A percentile compares a stretch with the other conserved stretches of the same genome.
Conservation (phyloP, 2,888 invertebrate species). For the Acanthosepion lycidas region DNA sequence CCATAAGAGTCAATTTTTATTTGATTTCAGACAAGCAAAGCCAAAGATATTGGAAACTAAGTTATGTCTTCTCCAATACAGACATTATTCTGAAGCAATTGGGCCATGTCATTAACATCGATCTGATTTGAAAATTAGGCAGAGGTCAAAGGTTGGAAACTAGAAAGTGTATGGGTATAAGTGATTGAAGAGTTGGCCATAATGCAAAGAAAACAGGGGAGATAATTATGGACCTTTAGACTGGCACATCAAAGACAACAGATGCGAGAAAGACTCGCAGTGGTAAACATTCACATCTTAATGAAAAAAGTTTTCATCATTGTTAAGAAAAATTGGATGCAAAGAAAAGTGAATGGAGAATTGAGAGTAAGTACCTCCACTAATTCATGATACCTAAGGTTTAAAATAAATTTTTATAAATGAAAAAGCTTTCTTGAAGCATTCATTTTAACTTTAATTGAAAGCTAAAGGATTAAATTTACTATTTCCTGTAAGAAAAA, state of each 20-base stretch:
- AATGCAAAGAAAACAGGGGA: background rate
- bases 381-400: too few relatives aligned
- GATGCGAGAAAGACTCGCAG: background rate
- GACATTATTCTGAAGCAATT: constrained; percentile 33
- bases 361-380: background rate
- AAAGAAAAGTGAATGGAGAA: background rate
- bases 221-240: background rate
- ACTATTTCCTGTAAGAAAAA: too few relatives aligned
- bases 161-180: background rate
- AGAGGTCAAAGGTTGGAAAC: constrained; percentile 3
- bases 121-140: constrained; percentile 10
- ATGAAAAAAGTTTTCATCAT: background rate
- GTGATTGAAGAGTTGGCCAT: background rate
- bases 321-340: background rate
- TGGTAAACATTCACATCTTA: background rate
- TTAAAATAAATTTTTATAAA: too few relatives aligned
- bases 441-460: too few relatives aligned
- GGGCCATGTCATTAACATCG: constrained; percentile 33
- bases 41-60: background rate
- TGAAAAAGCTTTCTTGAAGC: too few relatives aligned
- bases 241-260: background rate
- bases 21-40: constrained; percentile 7
- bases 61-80: constrained; percentile 33
- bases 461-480: too few relatives aligned
- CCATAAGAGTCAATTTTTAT: constrained; percentile 7